phyloP scores from a whole-genome alignment of 2,113 vertebrate genomes.

The Periophthalmus modestus region DNA sequence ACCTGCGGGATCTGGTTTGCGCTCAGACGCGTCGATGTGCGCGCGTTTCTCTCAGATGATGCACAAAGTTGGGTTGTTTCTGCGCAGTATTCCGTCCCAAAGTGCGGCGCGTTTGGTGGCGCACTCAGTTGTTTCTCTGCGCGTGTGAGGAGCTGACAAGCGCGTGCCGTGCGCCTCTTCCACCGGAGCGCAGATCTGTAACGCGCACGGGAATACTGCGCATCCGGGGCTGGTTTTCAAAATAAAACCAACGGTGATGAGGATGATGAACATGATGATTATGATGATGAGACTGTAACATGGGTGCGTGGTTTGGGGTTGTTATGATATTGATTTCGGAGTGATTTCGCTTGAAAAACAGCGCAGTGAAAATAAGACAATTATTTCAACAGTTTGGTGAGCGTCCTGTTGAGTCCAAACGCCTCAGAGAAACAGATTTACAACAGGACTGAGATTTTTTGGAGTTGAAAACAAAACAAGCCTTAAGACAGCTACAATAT shows the following conservation, averaged over 20 bases:
- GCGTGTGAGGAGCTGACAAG: conserved; percentile 43
- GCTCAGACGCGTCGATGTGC: conserved; percentile 30
- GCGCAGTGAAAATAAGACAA: not conserved
- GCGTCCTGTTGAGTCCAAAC: not conserved
- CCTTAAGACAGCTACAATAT: too few relatives aligned
- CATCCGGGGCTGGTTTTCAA: conserved; percentile 31
- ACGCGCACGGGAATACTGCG: fast-evolving
- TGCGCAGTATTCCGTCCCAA: conserved; percentile 25
- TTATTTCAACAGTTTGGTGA: not conserved
- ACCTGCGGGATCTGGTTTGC: conserved; percentile 19
- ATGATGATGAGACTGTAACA: too few relatives aligned
- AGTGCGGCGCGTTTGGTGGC: conserved; percentile 9
- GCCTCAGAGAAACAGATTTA: not conserved
- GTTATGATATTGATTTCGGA: too few relatives aligned
- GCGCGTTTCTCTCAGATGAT: conserved; percentile 12
- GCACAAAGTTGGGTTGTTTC: conserved; percentile 1
- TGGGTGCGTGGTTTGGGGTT: not conserved
- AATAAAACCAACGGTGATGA: conserved; percentile 36
- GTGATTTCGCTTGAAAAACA: too few relatives aligned
- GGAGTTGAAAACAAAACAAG: too few relatives aligned
- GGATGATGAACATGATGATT: too few relatives aligned
- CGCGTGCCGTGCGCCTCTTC: conserved; percentile 47
- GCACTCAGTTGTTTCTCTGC: conserved; percentile 27
- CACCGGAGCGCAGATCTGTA: conserved; percentile 26
- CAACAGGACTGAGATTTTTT: not conserved